Evolutionary conservation across 2,888 invertebrate genomes (phyloP).

Genomic region (Conistra vaccinii): DNA sequence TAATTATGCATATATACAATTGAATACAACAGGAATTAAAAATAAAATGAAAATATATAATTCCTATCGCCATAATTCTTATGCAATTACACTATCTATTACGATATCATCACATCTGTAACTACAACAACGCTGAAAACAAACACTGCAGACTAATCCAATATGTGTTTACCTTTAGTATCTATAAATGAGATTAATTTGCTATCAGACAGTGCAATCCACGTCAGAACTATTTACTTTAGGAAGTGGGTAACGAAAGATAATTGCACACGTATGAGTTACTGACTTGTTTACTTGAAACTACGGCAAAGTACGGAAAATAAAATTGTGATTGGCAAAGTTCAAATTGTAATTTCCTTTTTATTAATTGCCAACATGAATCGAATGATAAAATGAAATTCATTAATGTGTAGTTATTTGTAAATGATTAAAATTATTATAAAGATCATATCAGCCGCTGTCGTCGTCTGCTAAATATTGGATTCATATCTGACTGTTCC

Average conservation of each 20-base stretch:
- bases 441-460: conserved; percentile 2
- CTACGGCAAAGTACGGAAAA: conserved; percentile 15
- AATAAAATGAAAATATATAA: background rate
- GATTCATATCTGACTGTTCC: conserved; percentile 16
- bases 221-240: conserved; percentile 47
- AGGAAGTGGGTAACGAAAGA: conserved; percentile 49
- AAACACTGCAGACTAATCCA: conserved; percentile 43
- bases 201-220: conserved; percentile 48
- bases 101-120: conserved; percentile 23
- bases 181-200: conserved; percentile 35
- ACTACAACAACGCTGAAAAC: conserved; percentile 11
- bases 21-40: too few species aligned
- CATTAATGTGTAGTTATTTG: background rate
- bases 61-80: background rate
- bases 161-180: conserved; percentile 25
- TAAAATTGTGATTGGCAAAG: conserved; percentile 40
- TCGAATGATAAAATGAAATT: conserved; percentile 3
- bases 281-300: conserved; percentile 55
- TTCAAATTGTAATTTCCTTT: conserved; percentile 29
- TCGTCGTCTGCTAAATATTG: conserved; percentile 21
- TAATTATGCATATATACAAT: too few species aligned
- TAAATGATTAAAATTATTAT: conserved; percentile 4
- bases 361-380: conserved; percentile 12
- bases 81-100: conserved; percentile 7
- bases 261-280: conserved; percentile 51